phyloP scores from a whole-genome alignment of 2,797 vertebrate species.

The Acanthurus leucopareius region DNA sequence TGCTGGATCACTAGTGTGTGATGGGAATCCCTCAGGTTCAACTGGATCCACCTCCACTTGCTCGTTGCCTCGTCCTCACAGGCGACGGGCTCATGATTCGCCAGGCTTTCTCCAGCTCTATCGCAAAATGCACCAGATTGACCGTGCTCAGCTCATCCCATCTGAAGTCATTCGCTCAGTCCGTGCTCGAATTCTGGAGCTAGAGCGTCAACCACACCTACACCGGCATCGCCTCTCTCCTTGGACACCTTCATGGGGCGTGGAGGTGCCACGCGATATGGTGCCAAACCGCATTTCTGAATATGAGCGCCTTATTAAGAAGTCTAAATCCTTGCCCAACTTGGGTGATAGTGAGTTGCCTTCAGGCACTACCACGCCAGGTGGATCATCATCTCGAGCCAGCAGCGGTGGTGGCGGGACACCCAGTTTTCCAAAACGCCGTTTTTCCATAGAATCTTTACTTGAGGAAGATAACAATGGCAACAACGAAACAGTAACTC shows the following conservation, averaged over 20 bases:
- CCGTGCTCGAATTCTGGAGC: conserved; percentile 94
- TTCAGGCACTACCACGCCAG: conserved; percentile 89
- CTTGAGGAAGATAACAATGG: conserved; percentile 91
- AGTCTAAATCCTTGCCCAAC: conserved; percentile 99
- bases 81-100: conserved; percentile 88
- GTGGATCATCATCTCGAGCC: conserved; percentile 89
- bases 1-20: conserved; percentile 91
- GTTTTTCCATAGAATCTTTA: conserved; percentile 97
- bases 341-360: conserved; percentile 90
- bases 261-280: conserved; percentile 94
- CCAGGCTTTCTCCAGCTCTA: conserved; percentile 97
- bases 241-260: conserved; percentile 89
- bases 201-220: conserved; percentile 91
- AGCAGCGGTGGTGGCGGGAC: conserved; percentile 81
- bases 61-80: conserved; percentile 75
- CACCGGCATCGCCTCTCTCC: conserved; percentile 84
- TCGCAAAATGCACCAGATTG: conserved; percentile 98
- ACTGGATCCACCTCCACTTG: conserved; percentile 55
- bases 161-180: conserved; percentile 97
- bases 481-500: conserved; percentile 57
- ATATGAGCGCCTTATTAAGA: conserved; percentile 96
- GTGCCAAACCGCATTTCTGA: conserved; percentile 95
- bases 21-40: conserved; percentile 79
- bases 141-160: conserved; percentile 93
- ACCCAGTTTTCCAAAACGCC: conserved; percentile 87